Evolutionary conservation across 2,888 invertebrate species (phyloP).

Genomic region (Papilio elwesi): DNA sequence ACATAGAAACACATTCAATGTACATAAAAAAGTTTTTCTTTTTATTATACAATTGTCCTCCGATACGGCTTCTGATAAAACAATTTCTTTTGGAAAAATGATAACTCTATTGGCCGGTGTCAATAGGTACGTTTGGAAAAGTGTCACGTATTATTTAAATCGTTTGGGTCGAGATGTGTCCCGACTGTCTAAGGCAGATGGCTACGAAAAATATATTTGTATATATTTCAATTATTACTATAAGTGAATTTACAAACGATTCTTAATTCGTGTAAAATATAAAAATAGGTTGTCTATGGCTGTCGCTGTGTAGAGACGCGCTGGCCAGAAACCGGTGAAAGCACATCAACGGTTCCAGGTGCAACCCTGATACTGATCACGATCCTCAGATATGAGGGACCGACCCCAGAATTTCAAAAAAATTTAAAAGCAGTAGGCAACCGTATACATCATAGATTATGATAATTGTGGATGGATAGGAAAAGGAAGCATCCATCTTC

Average conservation of each 20-base stretch:
- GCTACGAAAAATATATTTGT: slow-evolving; percentile 27
- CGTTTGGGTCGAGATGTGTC: slow-evolving; percentile 81
- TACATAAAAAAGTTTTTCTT: not conserved
- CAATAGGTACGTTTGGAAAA: slow-evolving; percentile 79
- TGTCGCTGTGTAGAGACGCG: too few relatives aligned
- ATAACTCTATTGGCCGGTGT: slow-evolving; percentile 55
- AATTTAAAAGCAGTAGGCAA: too few relatives aligned
- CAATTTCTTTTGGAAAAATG: slow-evolving; percentile 29
- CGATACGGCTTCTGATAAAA: slow-evolving; percentile 25
- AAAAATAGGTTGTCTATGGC: too few relatives aligned
- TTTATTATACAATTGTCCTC: slow-evolving; percentile 17
- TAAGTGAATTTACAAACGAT: not conserved
- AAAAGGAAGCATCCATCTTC: too few relatives aligned
- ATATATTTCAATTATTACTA: slow-evolving; percentile 33
- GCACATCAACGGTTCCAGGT: too few relatives aligned
- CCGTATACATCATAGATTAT: too few relatives aligned
- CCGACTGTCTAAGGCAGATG: slow-evolving; percentile 76
- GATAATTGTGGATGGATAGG: too few relatives aligned
- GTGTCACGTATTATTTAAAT: slow-evolving; percentile 84
- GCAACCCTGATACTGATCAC: too few relatives aligned
- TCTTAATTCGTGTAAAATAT: slow-evolving; percentile 47
- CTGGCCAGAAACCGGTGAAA: too few relatives aligned
- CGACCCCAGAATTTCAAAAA: too few relatives aligned
- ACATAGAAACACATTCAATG: not conserved
- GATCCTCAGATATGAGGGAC: too few relatives aligned